A percentile compares a stretch with the other conserved stretches of the same genome.
These are phyloP conservation scores for Loxodonta africana DNA, from an alignment of 2,113 vertebrate species.

Conservation along the genomic window DNA sequence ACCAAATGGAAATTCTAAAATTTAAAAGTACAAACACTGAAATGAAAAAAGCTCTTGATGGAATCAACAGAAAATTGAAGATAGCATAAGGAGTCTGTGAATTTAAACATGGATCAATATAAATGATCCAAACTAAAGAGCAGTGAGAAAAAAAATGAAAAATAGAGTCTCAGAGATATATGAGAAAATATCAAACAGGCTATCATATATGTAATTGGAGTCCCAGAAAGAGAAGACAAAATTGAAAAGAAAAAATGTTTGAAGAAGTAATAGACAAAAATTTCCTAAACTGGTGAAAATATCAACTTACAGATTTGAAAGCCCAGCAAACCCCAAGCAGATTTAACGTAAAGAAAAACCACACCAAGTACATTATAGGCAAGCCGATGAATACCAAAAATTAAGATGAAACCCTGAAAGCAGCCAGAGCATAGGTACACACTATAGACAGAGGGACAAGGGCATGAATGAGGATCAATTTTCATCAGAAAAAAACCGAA, in stretches of 20 bases:
- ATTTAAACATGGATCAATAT: background rate
- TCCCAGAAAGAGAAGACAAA: background rate
- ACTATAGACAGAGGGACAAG: too few relatives aligned
- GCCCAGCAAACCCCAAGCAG: background rate
- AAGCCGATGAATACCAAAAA: background rate
- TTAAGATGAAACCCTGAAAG: background rate
- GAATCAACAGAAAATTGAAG: background rate
- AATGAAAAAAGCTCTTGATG: background rate
- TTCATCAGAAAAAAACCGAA: too few relatives aligned
- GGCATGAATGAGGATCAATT: too few relatives aligned
- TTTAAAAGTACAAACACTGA: background rate
- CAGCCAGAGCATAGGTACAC: too few relatives aligned
- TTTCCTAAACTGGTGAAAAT: background rate
- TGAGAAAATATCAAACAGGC: background rate
- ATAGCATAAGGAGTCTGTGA: background rate
- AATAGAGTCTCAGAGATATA: background rate
- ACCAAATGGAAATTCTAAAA: background rate
- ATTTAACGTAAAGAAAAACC: background rate
- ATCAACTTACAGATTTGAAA: background rate
- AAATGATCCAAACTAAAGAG: background rate
- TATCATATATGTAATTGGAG: background rate
- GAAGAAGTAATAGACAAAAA: too few relatives aligned
- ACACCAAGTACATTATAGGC: background rate
- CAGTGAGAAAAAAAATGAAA: background rate
- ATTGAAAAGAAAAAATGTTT: background rate